These are phyloP conservation scores for Polypedilum vanderplanki DNA, from an alignment of 1,140 invertebrate genomes.

Conservation along the genomic window DNA sequence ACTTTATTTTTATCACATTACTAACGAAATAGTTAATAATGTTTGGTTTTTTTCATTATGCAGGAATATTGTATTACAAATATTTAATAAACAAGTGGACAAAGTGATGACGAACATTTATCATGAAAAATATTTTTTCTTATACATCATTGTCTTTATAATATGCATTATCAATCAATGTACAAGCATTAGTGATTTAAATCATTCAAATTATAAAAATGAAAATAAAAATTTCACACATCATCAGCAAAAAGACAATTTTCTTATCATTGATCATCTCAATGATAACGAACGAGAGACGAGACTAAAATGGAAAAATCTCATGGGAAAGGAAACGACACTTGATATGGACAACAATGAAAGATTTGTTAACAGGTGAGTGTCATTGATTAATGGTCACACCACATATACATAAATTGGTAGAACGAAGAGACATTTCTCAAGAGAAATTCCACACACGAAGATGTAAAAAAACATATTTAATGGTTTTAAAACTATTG, in stretches of 20 bases:
- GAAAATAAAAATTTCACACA: background rate
- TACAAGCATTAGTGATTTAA: background rate
- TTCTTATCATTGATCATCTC: constrained; percentile 25
- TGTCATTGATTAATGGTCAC: constrained; percentile 25
- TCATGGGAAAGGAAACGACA: constrained; percentile 22
- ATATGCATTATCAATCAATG: background rate
- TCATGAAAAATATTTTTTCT: background rate
- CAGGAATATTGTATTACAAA: background rate
- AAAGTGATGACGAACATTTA: background rate
- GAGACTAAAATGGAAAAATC: constrained; percentile 4
- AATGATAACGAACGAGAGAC: constrained; percentile 19
- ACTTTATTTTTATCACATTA: too few relatives aligned
- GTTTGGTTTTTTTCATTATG: too few relatives aligned
- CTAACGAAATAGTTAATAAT: too few relatives aligned
- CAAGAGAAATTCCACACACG: too few relatives aligned
- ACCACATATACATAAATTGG: too few relatives aligned
- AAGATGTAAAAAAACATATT: too few relatives aligned
- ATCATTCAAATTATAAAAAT: background rate
- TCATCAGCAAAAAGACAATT: background rate
- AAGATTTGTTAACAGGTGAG: constrained; percentile 22
- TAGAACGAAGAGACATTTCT: too few relatives aligned
- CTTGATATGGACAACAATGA: background rate
- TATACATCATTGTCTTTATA: background rate
- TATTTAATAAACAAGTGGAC: background rate
- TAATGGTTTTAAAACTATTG: too few relatives aligned